Conservation (phyloP, 53 echinoderm and acorn worm species). For the Mesocentrotus franciscanus region DNA sequence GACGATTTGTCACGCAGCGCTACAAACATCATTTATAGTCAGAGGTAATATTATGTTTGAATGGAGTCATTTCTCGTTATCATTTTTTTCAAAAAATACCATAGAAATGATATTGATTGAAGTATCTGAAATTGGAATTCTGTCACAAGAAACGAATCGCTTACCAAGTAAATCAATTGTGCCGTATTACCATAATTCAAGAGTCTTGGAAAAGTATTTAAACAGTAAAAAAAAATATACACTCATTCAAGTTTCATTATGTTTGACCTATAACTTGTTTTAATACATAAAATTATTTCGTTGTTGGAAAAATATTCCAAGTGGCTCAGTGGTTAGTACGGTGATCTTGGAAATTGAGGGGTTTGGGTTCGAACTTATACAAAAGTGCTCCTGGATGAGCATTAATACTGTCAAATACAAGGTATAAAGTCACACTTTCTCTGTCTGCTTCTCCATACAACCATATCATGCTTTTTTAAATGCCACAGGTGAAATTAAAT, state of each 20-base stretch:
- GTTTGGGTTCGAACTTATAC: neutral
- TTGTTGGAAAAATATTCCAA: neutral
- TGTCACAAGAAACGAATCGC: neutral
- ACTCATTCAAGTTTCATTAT: too few species aligned
- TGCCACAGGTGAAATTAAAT: too few species aligned
- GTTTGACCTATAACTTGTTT: too few species aligned
- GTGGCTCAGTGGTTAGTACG: too few species aligned
- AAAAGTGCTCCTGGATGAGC: neutral
- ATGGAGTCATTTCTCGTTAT: neutral
- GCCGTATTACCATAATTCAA: neutral
- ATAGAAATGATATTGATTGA: neutral
- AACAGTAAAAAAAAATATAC: neutral
- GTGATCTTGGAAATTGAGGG: too few species aligned
- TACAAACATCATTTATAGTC: neutral
- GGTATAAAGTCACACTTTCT: too few species aligned
- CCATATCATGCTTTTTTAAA: too few species aligned
- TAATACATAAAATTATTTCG: too few species aligned
- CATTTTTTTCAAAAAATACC: neutral
- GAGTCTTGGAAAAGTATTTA: neutral
- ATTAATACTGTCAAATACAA: neutral
- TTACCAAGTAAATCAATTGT: neutral
- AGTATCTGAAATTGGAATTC: neutral
- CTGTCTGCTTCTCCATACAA: too few species aligned
- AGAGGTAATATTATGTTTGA: neutral
- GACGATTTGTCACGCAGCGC: conserved; percentile 15